These are phyloP conservation scores for Pseudomyrmex pallidus DNA, from an alignment of 1,140 invertebrate genomes.

Conservation along the genomic window DNA sequence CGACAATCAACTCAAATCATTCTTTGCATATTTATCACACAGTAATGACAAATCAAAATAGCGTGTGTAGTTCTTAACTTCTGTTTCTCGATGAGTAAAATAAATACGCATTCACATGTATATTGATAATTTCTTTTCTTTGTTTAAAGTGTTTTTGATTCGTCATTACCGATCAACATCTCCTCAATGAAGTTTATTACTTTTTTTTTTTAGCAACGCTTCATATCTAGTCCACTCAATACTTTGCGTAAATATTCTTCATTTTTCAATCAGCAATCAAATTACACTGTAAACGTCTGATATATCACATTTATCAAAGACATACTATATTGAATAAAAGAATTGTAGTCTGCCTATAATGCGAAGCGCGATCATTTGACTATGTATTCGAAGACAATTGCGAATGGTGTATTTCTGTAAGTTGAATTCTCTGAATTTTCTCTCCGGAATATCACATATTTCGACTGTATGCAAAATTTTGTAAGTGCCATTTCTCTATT, in stretches of 20 bases:
- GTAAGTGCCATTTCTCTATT: constrained; percentile 45
- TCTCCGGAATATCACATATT: constrained; percentile 7
- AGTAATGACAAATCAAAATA: no score
- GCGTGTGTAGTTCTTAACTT: no score
- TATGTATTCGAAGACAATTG: constrained; percentile 33
- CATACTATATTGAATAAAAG: constrained; percentile 3
- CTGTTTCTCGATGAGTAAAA: no score
- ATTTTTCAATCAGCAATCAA: constrained; percentile 1
- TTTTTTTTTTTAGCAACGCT: constrained; percentile 27
- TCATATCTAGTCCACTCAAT: constrained; percentile 61
- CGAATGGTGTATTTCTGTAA: constrained; percentile 39
- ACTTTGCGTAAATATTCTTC: background rate
- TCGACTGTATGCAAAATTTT: constrained; percentile 26
- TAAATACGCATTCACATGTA: no score
- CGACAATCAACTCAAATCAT: constrained; percentile 25
- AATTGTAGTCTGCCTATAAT: background rate
- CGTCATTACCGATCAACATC: background rate
- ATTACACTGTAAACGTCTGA: background rate
- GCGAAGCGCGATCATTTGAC: constrained; percentile 41
- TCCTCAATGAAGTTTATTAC: background rate
- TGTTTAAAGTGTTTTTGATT: no score
- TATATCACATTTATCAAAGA: no score
- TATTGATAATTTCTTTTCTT: no score
- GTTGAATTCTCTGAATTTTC: background rate
- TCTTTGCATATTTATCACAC: background rate